A percentile compares a stretch with the other conserved stretches of the same genome.
Evolutionary conservation across 2,888 invertebrate species (phyloP).

Genomic region (Beris chalybata): DNA sequence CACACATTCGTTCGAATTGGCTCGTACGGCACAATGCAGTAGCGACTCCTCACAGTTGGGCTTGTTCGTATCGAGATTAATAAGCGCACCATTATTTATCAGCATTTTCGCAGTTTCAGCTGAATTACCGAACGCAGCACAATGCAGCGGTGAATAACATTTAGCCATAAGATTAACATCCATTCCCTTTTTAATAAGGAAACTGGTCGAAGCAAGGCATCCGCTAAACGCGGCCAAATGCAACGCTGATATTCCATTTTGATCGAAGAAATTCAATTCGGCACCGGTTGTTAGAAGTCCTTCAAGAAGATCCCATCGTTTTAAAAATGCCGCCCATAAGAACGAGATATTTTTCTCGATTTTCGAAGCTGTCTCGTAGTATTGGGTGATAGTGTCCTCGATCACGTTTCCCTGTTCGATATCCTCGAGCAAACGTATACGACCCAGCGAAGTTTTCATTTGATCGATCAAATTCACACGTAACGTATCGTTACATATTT

Average conservation of each 20-base stretch:
- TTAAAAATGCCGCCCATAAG: constrained; percentile 75
- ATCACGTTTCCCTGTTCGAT: constrained; percentile 70
- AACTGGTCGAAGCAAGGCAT: constrained; percentile 70
- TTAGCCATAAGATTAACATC: constrained; percentile 71
- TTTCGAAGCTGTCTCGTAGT: constrained; percentile 63
- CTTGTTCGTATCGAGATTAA: constrained; percentile 68
- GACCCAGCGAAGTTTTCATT: constrained; percentile 70
- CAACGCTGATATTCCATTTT: constrained; percentile 72
- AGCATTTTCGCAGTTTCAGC: constrained; percentile 78
- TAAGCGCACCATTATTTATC: constrained; percentile 70
- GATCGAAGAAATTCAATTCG: constrained; percentile 70
- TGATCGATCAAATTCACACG: constrained; percentile 74
- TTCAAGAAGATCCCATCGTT: constrained; percentile 67
- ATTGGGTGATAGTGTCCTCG: constrained; percentile 60
- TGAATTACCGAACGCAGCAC: constrained; percentile 86
- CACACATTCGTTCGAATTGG: constrained; percentile 80
- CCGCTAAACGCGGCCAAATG: constrained; percentile 80
- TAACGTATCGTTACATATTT: constrained; percentile 73
- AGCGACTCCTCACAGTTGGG: constrained; percentile 74
- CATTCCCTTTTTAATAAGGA: constrained; percentile 68
- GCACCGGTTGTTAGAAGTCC: constrained; percentile 69
- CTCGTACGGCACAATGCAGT: constrained; percentile 82
- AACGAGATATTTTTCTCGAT: constrained; percentile 72
- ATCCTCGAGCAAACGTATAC: constrained; percentile 70
- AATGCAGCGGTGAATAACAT: constrained; percentile 82